These are phyloP conservation scores for Hololepta plana DNA, from an alignment of 2,888 invertebrate genomes.

Conservation along the genomic window DNA sequence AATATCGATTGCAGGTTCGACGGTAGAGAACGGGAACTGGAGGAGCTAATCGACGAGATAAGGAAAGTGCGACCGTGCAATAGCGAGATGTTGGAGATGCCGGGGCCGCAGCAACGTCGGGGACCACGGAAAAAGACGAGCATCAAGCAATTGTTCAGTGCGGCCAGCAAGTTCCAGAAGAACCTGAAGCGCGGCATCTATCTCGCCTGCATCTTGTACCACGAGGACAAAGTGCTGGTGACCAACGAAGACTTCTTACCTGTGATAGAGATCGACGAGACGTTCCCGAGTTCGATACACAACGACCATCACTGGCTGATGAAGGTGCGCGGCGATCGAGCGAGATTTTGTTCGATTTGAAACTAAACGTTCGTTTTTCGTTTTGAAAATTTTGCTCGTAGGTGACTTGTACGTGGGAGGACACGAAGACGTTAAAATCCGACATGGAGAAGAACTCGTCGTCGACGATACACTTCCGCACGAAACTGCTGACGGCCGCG, in stretches of 20 bases:
- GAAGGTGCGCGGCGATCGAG: too few relatives aligned
- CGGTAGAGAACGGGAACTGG: constrained; percentile 52
- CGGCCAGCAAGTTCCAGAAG: constrained; percentile 93
- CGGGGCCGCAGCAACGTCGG: constrained; percentile 49
- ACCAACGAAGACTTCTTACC: constrained; percentile 96
- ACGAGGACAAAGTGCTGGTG: constrained; percentile 88
- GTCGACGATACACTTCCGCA: constrained; percentile 79
- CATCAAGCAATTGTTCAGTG: constrained; percentile 87
- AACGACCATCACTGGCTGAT: constrained; percentile 95
- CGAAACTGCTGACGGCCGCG: constrained; percentile 81
- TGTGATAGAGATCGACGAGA: constrained; percentile 92
- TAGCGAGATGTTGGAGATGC: constrained; percentile 48
- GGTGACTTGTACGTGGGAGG: constrained; percentile 90
- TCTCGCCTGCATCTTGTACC: constrained; percentile 81
- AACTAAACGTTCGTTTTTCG: too few relatives aligned
- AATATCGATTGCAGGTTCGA: constrained; percentile 31
- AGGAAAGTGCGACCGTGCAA: constrained; percentile 35
- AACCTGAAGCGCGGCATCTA: constrained; percentile 83
- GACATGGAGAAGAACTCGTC: constrained; percentile 91
- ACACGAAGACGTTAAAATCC: constrained; percentile 74
- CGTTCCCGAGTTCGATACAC: constrained; percentile 79
- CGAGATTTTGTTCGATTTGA: too few relatives aligned
- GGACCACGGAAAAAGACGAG: constrained; percentile 49
- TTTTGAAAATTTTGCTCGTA: too few relatives aligned
- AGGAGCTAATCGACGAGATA: constrained; percentile 55